Percentiles rank a stretch among this genome's conserved stretches.
Evolutionary conservation across 2,113 vertebrate genomes (phyloP).

Genomic region (Python bivittatus): DNA sequence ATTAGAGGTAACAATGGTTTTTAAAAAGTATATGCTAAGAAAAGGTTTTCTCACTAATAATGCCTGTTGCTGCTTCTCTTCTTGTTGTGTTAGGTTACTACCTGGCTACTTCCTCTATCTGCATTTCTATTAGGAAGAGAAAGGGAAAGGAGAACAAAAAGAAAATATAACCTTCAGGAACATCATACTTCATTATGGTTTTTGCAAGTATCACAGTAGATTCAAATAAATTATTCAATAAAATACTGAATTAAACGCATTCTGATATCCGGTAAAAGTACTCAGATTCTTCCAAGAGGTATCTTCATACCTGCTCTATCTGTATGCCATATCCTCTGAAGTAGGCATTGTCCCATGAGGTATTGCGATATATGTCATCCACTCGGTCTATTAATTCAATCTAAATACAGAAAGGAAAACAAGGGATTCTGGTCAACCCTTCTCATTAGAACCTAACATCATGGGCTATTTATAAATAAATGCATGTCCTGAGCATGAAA

Average conservation of each 20-base stretch:
- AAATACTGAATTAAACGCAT: neutral
- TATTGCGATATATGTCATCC: slow-evolving; percentile 97
- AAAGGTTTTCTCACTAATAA: neutral
- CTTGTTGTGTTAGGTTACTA: neutral
- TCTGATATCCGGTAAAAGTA: neutral
- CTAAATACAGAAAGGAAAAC: slow-evolving; percentile 68
- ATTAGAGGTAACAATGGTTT: neutral
- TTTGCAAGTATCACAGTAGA: neutral
- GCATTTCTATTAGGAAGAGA: neutral
- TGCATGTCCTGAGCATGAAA: neutral
- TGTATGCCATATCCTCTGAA: slow-evolving; percentile 95
- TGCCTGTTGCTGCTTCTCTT: neutral
- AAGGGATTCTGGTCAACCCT: neutral
- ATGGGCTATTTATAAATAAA: neutral
- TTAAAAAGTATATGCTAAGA: neutral
- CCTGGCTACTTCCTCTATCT: neutral
- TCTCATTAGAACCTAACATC: neutral
- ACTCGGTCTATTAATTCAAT: slow-evolving; percentile 98
- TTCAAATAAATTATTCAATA: neutral
- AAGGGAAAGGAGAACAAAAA: neutral
- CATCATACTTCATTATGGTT: too few relatives aligned
- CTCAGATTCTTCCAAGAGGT: neutral
- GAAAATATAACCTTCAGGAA: neutral
- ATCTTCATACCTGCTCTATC: slow-evolving; percentile 89
- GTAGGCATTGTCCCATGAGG: slow-evolving; percentile 88